Evolutionary conservation across 2,797 vertebrate species (phyloP).

Genomic region (Lerista edwardsae): DNA sequence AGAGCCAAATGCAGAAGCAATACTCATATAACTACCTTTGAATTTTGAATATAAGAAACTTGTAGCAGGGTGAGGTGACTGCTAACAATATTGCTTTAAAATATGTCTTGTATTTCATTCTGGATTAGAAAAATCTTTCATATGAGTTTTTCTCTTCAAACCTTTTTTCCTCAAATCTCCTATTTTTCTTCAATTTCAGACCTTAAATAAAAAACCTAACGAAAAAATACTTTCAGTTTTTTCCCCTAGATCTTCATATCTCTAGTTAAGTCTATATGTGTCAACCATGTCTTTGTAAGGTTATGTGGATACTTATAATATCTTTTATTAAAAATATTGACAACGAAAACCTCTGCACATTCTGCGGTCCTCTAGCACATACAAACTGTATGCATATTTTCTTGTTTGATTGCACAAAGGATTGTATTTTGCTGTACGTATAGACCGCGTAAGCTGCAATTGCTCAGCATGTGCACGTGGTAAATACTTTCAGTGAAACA

Average conservation of each 20-base stretch:
- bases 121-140: background rate
- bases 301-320: background rate
- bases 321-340: conserved; percentile 4
- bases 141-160: background rate
- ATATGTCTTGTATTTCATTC: background rate
- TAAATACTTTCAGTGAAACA: background rate
- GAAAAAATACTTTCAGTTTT: background rate
- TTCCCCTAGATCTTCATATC: background rate
- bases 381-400: background rate
- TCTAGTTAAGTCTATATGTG: background rate
- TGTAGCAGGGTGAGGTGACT: background rate
- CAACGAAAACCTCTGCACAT: background rate
- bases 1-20: background rate
- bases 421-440: background rate
- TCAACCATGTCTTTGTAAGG: background rate
- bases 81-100: background rate
- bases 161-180: background rate
- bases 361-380: background rate
- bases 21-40: background rate
- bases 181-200: background rate
- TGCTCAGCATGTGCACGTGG: background rate
- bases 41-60: no score
- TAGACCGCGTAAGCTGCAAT: background rate
- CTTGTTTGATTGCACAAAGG: background rate
- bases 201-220: background rate